Percentiles rank a stretch among this genome's conserved stretches.
Evolutionary conservation across 1,140 invertebrate genomes (phyloP).

Genomic region (Hyles vespertilio): DNA sequence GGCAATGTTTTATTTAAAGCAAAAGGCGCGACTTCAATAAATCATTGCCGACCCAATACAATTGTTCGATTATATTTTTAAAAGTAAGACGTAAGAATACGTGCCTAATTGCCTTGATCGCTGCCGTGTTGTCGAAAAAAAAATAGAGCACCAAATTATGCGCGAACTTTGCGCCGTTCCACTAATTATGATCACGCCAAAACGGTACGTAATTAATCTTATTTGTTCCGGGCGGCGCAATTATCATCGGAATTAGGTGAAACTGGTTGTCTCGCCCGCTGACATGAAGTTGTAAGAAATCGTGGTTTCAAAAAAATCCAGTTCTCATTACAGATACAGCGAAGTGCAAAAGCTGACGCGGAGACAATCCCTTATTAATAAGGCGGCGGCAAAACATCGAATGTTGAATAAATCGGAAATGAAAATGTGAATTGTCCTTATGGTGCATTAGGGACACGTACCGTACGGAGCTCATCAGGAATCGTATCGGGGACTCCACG

Average conservation of each 20-base stretch:
- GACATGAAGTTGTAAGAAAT: slow-evolving; percentile 37
- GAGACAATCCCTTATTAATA: slow-evolving; percentile 65
- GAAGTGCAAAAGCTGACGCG: slow-evolving; percentile 69
- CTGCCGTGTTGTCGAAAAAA: slow-evolving; percentile 6
- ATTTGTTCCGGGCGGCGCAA: slow-evolving; percentile 43
- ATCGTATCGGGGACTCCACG: slow-evolving; percentile 3
- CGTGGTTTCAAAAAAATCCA: slow-evolving; percentile 37
- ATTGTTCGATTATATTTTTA: slow-evolving; percentile 57
- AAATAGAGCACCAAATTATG: background rate
- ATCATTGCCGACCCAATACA: slow-evolving; percentile 62
- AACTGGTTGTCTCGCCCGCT: slow-evolving; percentile 34
- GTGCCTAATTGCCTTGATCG: slow-evolving; percentile 41
- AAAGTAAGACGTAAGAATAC: slow-evolving; percentile 57
- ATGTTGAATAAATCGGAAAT: slow-evolving; percentile 30
- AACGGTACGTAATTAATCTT: slow-evolving; percentile 51
- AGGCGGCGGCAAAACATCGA: slow-evolving; percentile 44
- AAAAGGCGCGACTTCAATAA: slow-evolving; percentile 60
- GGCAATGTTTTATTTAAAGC: slow-evolving; percentile 70
- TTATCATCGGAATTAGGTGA: slow-evolving; percentile 63
- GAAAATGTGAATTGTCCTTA: slow-evolving; percentile 29
- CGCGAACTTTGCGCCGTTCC: slow-evolving; percentile 12
- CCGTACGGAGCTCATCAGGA: slow-evolving; percentile 5
- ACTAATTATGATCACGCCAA: slow-evolving; percentile 45
- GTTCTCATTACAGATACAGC: slow-evolving; percentile 57
- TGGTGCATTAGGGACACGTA: slow-evolving; percentile 39